Evolutionary conservation across 1,140 invertebrate species (phyloP).

Genomic region (Palaemon carinicauda): DNA sequence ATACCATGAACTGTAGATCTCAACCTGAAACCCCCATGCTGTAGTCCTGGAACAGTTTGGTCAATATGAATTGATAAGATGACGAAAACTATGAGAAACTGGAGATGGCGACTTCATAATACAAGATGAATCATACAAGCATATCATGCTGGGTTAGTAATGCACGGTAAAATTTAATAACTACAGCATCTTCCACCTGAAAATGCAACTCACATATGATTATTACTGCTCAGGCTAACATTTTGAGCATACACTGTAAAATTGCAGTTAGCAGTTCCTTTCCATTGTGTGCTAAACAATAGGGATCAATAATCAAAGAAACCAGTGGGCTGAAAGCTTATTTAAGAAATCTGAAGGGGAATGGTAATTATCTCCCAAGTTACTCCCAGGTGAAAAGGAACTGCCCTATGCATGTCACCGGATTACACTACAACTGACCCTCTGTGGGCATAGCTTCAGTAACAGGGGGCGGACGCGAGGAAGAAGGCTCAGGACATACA

Average conservation of each 20-base stretch:
- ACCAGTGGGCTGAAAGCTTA: too few species aligned
- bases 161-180: constrained; percentile 2
- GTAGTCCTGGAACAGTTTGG: constrained; percentile 4
- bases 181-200: constrained; percentile 27
- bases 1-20: too few species aligned
- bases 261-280: too few species aligned
- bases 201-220: constrained; percentile 13
- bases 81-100: not conserved
- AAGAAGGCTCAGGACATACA: constrained; percentile 56
- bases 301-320: too few species aligned
- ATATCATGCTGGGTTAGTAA: constrained; percentile 46
- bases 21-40: not conserved
- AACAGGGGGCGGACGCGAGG: constrained; percentile 34
- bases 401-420: constrained; percentile 6
- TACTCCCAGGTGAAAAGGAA: not conserved
- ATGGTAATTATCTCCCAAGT: not conserved
- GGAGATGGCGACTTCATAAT: not conserved
- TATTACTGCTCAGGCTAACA: constrained; percentile 28
- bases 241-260: constrained; percentile 24
- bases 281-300: not conserved
- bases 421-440: constrained; percentile 42
- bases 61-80: not conserved
- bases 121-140: too few species aligned
- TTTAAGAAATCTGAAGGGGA: not conserved
- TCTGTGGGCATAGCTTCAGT: constrained; percentile 34